Percentiles rank a stretch among this genome's conserved stretches.
Conservation (phyloP, 1,140 invertebrate species). For the Drosophila nikananu region DNA sequence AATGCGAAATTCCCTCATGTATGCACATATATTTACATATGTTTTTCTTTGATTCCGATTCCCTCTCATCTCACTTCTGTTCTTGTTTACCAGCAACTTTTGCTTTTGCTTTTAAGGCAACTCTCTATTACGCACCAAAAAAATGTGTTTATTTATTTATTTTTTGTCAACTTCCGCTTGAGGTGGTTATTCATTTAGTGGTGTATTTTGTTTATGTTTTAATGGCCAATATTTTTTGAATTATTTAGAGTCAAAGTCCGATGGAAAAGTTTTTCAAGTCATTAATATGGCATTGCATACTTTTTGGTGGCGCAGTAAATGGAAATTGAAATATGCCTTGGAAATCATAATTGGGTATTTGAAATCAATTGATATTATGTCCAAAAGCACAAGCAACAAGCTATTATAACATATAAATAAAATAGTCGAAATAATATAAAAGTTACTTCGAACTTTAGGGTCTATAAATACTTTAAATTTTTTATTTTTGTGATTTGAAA, state of each 20-base stretch:
- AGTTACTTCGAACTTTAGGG: background rate
- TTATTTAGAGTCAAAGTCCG: background rate
- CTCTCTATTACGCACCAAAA: slow-evolving; percentile 57
- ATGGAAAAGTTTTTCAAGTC: background rate
- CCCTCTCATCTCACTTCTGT: slow-evolving; percentile 8
- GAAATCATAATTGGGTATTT: background rate
- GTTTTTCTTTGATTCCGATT: slow-evolving; percentile 42
- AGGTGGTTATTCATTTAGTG: slow-evolving; percentile 52
- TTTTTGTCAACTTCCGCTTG: slow-evolving; percentile 69
- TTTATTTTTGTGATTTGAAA: no score
- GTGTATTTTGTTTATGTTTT: slow-evolving; percentile 11
- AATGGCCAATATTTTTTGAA: slow-evolving; percentile 7
- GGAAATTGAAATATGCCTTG: background rate
- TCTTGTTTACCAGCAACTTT: slow-evolving; percentile 43
- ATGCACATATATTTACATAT: slow-evolving; percentile 50
- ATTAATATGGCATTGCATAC: slow-evolving; percentile 5
- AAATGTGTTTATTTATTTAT: slow-evolving; percentile 56
- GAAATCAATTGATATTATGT: background rate
- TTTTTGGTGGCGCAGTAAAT: background rate
- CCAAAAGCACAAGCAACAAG: background rate
- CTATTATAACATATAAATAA: background rate
- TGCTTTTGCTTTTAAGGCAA: slow-evolving; percentile 53
- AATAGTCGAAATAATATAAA: no score
- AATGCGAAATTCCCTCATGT: slow-evolving; percentile 32
- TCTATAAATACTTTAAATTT: background rate